A percentile compares a stretch with the other conserved stretches of the same genome.
Conservation (phyloP, 2,113 vertebrate genomes). For the Dryoscopus gambensis region DNA sequence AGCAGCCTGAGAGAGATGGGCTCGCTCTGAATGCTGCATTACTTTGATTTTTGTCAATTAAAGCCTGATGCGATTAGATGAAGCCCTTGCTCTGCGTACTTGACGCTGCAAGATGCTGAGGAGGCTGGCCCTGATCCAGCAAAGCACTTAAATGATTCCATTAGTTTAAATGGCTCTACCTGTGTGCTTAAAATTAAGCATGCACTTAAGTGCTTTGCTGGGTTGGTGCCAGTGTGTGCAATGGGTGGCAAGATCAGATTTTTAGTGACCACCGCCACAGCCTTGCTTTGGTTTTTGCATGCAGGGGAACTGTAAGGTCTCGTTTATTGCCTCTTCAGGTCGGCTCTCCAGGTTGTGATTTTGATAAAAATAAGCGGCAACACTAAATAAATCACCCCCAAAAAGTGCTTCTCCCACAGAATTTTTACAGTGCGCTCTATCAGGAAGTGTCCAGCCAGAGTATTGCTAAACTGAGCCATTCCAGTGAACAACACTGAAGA, state of each 20-base stretch:
- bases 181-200: constrained; percentile 26
- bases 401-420: background rate
- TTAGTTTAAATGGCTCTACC: constrained; percentile 53
- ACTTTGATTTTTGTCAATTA: constrained; percentile 49
- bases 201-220: constrained; percentile 44
- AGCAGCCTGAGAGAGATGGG: background rate
- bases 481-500: background rate
- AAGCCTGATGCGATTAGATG: constrained; percentile 36
- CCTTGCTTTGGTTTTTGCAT: background rate
- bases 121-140: constrained; percentile 25
- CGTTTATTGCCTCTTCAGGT: background rate
- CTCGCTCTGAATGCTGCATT: background rate
- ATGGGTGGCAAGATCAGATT: background rate
- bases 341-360: background rate
- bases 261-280: background rate
- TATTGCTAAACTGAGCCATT: background rate
- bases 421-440: background rate
- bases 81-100: background rate
- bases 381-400: background rate
- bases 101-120: constrained; percentile 40
- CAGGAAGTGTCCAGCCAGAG: background rate
- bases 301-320: background rate
- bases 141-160: constrained; percentile 50
- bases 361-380: background rate
- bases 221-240: background rate